Percentiles rank a stretch among this genome's conserved stretches.
Evolutionary conservation across 2,113 vertebrate species (phyloP).

Genomic region (Willisornis vidua): DNA sequence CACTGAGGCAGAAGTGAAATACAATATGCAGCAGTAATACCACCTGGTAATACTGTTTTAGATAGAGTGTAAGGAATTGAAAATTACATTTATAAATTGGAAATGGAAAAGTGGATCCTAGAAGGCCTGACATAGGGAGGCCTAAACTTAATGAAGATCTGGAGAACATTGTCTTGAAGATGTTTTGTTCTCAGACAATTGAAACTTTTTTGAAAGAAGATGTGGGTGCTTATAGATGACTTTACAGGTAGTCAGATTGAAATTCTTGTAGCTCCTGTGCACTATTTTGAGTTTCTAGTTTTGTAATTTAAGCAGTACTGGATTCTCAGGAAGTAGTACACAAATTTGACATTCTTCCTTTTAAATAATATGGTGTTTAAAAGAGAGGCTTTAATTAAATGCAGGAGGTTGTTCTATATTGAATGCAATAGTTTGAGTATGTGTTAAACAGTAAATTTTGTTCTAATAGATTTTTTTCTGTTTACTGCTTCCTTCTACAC

Average conservation of each 20-base stretch:
- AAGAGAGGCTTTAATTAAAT: neutral
- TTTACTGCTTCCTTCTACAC: neutral
- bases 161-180: neutral
- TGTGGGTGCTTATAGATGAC: rapidly evolving
- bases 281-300: neutral
- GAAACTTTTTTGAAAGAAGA: neutral
- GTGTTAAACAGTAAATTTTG: neutral
- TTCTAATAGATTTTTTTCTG: neutral
- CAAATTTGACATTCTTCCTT: neutral
- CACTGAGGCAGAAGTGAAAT: neutral
- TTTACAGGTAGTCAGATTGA: neutral
- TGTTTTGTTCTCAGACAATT: neutral
- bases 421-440: neutral
- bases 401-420: neutral
- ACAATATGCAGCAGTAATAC: neutral
- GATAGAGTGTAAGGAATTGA: neutral
- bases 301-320: neutral
- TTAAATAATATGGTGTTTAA: neutral
- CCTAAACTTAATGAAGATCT: neutral
- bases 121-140: neutral
- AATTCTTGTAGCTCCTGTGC: neutral
- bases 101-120: neutral
- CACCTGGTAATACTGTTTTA: neutral
- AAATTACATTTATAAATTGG: neutral
- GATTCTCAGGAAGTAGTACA: neutral